phyloP scores from a whole-genome alignment of 1,140 invertebrate species.

The Zaprionus nigranus region DNA sequence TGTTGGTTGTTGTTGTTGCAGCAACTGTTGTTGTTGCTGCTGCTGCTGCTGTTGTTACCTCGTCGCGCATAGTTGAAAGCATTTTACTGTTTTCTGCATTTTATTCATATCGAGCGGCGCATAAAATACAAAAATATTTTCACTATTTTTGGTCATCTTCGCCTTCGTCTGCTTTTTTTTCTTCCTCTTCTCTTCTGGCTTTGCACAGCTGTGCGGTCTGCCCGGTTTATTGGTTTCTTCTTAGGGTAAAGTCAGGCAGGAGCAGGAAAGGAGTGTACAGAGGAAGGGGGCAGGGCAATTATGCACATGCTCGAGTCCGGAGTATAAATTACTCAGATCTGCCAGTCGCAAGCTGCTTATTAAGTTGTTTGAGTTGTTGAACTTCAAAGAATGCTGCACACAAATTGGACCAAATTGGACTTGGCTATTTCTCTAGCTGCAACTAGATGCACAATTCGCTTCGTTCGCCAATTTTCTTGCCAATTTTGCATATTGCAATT shows the following conservation, averaged over 20 bases:
- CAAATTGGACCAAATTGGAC: slow-evolving; percentile 27
- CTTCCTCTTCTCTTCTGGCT: slow-evolving; percentile 30
- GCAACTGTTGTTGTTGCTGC: neutral
- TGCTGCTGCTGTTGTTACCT: slow-evolving; percentile 29
- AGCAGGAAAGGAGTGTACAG: no score
- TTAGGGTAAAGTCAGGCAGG: neutral
- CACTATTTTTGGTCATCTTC: slow-evolving; percentile 69
- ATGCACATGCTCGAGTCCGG: slow-evolving; percentile 55
- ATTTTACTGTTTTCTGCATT: slow-evolving; percentile 73
- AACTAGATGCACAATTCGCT: neutral
- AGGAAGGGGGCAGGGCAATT: slow-evolving; percentile 18
- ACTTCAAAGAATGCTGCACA: slow-evolving; percentile 64
- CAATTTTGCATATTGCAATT: slow-evolving; percentile 56
- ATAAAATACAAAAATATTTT: slow-evolving; percentile 68
- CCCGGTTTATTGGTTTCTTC: slow-evolving; percentile 36
- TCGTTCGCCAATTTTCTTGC: slow-evolving; percentile 12
- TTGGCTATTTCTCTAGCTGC: slow-evolving; percentile 2
- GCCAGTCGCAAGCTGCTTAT: slow-evolving; percentile 61
- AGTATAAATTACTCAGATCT: slow-evolving; percentile 58
- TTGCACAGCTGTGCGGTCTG: slow-evolving; percentile 43
- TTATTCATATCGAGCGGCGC: slow-evolving; percentile 65
- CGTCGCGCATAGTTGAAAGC: slow-evolving; percentile 57
- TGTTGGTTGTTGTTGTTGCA: slow-evolving; percentile 25
- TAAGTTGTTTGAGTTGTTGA: slow-evolving; percentile 64
- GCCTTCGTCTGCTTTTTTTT: slow-evolving; percentile 56